Conservation (phyloP, 2,797 vertebrate species). For the Myotis daubentonii region DNA sequence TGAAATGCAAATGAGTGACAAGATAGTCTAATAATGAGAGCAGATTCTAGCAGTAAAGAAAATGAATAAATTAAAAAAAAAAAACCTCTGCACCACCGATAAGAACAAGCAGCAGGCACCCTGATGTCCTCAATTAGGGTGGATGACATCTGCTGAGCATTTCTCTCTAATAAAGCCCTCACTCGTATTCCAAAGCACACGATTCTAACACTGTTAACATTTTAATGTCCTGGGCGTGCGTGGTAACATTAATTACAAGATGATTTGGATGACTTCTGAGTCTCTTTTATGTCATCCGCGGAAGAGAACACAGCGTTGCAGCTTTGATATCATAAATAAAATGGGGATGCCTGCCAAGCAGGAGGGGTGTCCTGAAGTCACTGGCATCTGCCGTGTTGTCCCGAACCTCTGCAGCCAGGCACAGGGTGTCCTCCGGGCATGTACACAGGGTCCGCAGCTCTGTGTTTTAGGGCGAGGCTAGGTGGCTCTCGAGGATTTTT, state of each 20-base stretch:
- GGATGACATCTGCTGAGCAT: conserved; percentile 98
- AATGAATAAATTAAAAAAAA: conserved; percentile 97
- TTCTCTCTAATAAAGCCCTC: conserved; percentile 99
- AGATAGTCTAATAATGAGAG: conserved; percentile 99
- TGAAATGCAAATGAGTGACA: conserved; percentile 99
- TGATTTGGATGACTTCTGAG: conserved; percentile 97
- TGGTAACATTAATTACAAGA: conserved; percentile 99
- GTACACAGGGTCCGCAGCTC: conserved; percentile 88
- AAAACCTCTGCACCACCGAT: conserved; percentile 93
- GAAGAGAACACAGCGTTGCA: conserved; percentile 95
- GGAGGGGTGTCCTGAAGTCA: conserved; percentile 89
- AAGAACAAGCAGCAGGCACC: conserved; percentile 98
- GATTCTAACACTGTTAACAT: conserved; percentile 99
- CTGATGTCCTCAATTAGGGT: conserved; percentile 99
- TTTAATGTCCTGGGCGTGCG: conserved; percentile 99
- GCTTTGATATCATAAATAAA: conserved; percentile 98
- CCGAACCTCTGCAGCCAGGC: conserved; percentile 91
- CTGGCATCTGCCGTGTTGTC: conserved; percentile 91
- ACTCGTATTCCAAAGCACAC: conserved; percentile 99
- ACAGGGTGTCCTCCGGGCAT: conserved; percentile 91
- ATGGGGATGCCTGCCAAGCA: conserved; percentile 95
- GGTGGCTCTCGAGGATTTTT: conserved; percentile 72
- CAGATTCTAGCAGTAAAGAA: conserved; percentile 96
- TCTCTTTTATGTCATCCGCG: conserved; percentile 97
- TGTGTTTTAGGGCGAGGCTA: conserved; percentile 78